These are phyloP conservation scores for Acrocephalus arundinaceus DNA, from an alignment of 2,113 vertebrate genomes.

Conservation along the genomic window DNA sequence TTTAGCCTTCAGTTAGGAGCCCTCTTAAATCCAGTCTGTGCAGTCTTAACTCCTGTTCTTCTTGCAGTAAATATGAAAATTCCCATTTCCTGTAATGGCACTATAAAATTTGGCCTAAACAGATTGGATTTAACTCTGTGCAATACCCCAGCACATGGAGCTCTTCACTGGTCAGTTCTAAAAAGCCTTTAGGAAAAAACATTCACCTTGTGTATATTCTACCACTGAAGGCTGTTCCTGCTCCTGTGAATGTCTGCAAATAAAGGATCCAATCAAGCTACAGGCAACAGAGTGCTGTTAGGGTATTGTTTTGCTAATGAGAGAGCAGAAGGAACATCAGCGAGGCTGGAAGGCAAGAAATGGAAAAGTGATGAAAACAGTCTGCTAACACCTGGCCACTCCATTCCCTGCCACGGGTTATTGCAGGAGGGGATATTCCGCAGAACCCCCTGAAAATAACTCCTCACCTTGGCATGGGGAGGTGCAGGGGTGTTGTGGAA, in stretches of 20 bases:
- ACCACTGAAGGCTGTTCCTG: background rate
- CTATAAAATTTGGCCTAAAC: background rate
- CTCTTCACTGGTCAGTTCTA: background rate
- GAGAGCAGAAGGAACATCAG: background rate
- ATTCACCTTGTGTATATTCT: background rate
- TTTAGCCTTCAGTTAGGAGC: background rate
- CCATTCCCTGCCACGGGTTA: accelerated
- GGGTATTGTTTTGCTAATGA: background rate
- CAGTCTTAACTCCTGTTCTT: background rate
- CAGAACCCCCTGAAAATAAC: accelerated
- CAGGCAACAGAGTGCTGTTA: background rate
- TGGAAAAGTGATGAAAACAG: background rate
- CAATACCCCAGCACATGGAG: background rate
- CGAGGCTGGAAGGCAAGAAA: background rate
- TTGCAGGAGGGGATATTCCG: background rate
- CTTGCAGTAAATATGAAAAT: background rate
- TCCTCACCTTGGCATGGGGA: background rate
- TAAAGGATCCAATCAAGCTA: background rate
- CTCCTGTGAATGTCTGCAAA: background rate
- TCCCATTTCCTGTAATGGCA: background rate
- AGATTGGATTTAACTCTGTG: background rate
- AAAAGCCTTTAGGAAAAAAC: background rate
- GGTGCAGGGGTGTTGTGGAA: background rate
- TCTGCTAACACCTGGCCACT: background rate
- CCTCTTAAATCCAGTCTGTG: background rate